Conservation (phyloP, 2,113 vertebrate species). For the Sebastes schlegelii region DNA sequence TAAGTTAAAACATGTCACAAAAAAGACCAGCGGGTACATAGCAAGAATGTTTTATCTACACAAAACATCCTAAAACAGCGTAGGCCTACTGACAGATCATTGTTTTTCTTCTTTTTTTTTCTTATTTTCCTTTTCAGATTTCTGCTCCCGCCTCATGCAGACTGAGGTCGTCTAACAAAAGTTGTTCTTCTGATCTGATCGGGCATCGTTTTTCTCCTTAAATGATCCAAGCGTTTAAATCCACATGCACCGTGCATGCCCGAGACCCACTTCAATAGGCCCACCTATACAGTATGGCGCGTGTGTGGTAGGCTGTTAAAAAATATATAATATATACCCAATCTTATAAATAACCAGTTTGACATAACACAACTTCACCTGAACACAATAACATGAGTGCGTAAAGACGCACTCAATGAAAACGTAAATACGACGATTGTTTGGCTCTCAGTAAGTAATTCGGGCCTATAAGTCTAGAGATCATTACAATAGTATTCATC, state of each 20-base stretch:
- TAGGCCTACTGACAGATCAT: slow-evolving; percentile 86
- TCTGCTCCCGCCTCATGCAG: slow-evolving; percentile 88
- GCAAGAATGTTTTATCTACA: slow-evolving; percentile 99
- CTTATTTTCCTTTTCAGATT: slow-evolving; percentile 57
- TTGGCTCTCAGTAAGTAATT: slow-evolving; percentile 75
- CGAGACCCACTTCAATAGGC: slow-evolving; percentile 48
- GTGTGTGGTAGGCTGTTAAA: slow-evolving; percentile 57
- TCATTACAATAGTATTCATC: slow-evolving; percentile 77
- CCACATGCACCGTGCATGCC: slow-evolving; percentile 80
- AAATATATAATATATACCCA: slow-evolving; percentile 51
- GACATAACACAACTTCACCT: slow-evolving; percentile 83
- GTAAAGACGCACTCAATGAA: slow-evolving; percentile 72
- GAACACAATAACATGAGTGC: slow-evolving; percentile 79
- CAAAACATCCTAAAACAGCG: slow-evolving; percentile 95
- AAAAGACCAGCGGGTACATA: slow-evolving; percentile 93
- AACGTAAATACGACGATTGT: slow-evolving; percentile 80
- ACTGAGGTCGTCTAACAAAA: slow-evolving; percentile 59
- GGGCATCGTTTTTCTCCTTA: slow-evolving; percentile 54
- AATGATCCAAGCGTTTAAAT: slow-evolving; percentile 75
- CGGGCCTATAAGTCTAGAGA: slow-evolving; percentile 73
- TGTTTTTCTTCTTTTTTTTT: slow-evolving; percentile 63
- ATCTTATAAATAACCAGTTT: slow-evolving; percentile 74
- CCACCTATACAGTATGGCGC: slow-evolving; percentile 58
- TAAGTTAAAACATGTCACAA: slow-evolving; percentile 99
- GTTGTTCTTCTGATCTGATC: slow-evolving; percentile 53